phyloP scores from a whole-genome alignment of 2,888 invertebrate genomes.

The Elegia similella region DNA sequence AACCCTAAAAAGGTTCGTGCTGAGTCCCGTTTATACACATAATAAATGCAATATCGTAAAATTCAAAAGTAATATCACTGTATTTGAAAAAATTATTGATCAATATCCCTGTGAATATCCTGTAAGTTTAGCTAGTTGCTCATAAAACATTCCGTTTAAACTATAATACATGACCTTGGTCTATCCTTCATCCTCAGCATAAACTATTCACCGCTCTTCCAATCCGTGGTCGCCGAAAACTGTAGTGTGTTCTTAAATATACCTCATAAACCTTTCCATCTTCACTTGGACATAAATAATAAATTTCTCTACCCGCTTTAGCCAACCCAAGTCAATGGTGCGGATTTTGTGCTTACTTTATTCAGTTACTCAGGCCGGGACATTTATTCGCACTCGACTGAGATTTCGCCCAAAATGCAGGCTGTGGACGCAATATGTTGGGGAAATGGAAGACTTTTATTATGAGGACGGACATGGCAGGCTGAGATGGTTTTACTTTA shows the following conservation, averaged over 20 bases:
- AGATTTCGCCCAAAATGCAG: slow-evolving; percentile 12
- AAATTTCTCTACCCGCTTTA: slow-evolving; percentile 7
- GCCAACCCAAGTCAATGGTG: slow-evolving; percentile 13
- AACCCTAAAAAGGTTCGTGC: no score
- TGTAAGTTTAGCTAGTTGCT: no score
- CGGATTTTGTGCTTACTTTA: slow-evolving; percentile 13
- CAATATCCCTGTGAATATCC: no score
- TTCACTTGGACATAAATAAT: slow-evolving; percentile 11
- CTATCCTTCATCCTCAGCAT: neutral
- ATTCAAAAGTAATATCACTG: no score
- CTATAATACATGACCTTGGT: neutral
- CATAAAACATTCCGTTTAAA: neutral
- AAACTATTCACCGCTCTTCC: slow-evolving; percentile 5
- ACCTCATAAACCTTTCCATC: slow-evolving; percentile 13
- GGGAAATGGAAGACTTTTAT: slow-evolving; percentile 11
- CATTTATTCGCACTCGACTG: slow-evolving; percentile 12
- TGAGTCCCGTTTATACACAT: no score
- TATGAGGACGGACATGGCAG: slow-evolving; percentile 5
- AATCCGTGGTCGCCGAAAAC: slow-evolving; percentile 1
- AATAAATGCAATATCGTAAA: no score
- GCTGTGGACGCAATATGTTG: slow-evolving; percentile 9
- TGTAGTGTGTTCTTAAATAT: slow-evolving; percentile 10
- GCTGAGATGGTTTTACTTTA: slow-evolving; percentile 11
- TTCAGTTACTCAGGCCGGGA: slow-evolving; percentile 1
- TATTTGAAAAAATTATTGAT: no score